Evolutionary conservation across 2,797 vertebrate genomes (phyloP).

Genomic region (Furcifer pardalis): DNA sequence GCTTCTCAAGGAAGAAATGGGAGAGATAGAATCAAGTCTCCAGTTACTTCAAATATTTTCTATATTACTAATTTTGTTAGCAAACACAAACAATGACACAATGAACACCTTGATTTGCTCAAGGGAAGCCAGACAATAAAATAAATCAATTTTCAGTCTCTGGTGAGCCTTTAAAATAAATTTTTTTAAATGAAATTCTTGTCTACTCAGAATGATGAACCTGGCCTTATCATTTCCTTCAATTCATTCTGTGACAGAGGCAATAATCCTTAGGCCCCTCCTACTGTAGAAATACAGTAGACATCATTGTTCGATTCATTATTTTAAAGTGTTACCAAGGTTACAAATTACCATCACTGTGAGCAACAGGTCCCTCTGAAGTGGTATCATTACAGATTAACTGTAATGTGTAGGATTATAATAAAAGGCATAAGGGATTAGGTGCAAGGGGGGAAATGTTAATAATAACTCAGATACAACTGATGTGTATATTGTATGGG

Average conservation of each 20-base stretch:
- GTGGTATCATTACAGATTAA: conserved; percentile 85
- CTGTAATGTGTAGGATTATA: conserved; percentile 75
- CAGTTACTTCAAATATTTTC: neutral
- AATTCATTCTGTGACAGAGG: conserved; percentile 56
- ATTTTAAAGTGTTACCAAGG: conserved; percentile 97
- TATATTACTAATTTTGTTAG: neutral
- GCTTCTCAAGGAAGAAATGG: neutral
- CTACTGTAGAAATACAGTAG: conserved; percentile 82
- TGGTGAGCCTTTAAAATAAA: neutral
- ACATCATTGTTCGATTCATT: conserved; percentile 89
- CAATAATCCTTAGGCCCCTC: conserved; percentile 58
- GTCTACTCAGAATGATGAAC: conserved; percentile 36
- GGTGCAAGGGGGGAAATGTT: conserved; percentile 51
- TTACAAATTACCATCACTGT: conserved; percentile 94
- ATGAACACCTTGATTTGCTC: neutral
- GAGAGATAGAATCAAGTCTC: neutral
- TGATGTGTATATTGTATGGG: neutral
- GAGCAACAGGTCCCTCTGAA: conserved; percentile 93
- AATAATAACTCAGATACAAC: conserved; percentile 62
- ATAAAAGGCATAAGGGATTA: conserved; percentile 77
- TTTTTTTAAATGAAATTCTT: neutral
- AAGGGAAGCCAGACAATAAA: conserved; percentile 5
- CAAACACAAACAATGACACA: neutral
- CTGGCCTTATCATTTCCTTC: conserved; percentile 41
- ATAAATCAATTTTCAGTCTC: neutral